A percentile compares a stretch with the other conserved stretches of the same genome.
phyloP scores from a whole-genome alignment of 2,113 vertebrate species.

The Tachysurus fulvidraco region DNA sequence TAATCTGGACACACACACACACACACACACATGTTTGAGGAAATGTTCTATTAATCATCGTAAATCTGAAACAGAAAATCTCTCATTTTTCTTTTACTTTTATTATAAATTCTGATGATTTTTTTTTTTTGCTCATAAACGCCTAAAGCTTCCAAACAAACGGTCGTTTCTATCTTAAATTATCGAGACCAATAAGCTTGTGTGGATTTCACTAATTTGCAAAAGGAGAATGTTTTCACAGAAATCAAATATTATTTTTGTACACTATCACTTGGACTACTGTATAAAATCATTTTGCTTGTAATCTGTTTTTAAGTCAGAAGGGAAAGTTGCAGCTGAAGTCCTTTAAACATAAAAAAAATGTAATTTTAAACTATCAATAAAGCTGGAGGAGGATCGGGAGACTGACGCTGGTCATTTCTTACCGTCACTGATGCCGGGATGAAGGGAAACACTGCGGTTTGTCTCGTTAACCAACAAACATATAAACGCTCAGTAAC shows the following conservation, averaged over 20 bases:
- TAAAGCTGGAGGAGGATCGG: constrained; percentile 99
- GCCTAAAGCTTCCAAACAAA: constrained; percentile 78
- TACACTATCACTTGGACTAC: constrained; percentile 99
- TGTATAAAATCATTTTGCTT: constrained; percentile 96
- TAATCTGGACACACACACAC: constrained; percentile 32
- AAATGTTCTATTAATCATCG: constrained; percentile 75
- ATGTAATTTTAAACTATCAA: constrained; percentile 99
- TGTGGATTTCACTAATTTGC: constrained; percentile 93
- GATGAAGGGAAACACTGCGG: background rate
- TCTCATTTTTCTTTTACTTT: background rate
- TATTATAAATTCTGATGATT: background rate
- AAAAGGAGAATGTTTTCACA: constrained; percentile 96
- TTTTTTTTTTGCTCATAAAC: constrained; percentile 68
- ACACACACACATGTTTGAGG: constrained; percentile 66
- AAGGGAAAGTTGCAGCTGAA: constrained; percentile 95
- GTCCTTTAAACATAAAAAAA: constrained; percentile 97
- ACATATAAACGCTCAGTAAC: background rate
- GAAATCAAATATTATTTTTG: constrained; percentile 99
- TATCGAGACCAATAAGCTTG: constrained; percentile 80
- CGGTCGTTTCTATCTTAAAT: constrained; percentile 79
- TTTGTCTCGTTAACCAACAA: background rate
- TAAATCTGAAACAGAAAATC: constrained; percentile 66
- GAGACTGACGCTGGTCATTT: constrained; percentile 54
- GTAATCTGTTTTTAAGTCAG: constrained; percentile 99
- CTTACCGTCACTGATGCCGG: background rate